These are phyloP conservation scores for Tuberolachnus salignus DNA, from an alignment of 2,888 invertebrate genomes.

Conservation along the genomic window DNA sequence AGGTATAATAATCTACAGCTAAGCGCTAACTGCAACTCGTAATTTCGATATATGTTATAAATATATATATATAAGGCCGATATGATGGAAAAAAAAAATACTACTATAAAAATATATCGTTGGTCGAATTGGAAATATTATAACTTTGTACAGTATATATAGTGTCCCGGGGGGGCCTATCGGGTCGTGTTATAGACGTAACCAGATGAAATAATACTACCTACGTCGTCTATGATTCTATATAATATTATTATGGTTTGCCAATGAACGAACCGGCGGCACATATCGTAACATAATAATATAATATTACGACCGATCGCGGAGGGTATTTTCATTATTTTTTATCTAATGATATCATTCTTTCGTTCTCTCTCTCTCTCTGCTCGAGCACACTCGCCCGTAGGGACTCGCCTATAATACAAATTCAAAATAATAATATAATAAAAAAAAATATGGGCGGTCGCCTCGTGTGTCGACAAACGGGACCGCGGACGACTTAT, in stretches of 20 bases:
- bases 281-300: background rate
- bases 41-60: background rate
- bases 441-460: background rate
- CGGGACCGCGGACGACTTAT: background rate
- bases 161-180: slow-evolving; percentile 3
- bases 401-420: no score
- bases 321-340: background rate
- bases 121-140: slow-evolving; percentile 12
- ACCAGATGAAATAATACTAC: background rate
- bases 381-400: no score
- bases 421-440: background rate
- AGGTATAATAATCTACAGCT: background rate
- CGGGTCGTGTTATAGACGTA: background rate
- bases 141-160: background rate
- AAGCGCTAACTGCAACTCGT: background rate
- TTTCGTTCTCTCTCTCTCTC: no score
- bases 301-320: background rate
- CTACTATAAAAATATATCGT: slow-evolving; percentile 9
- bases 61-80: no score
- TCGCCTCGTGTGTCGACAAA: background rate
- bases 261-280: background rate
- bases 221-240: background rate
- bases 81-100: background rate
- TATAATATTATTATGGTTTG: background rate
- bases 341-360: slow-evolving; percentile 12